phyloP scores from a whole-genome alignment of 2,888 invertebrate genomes.

The Lydus trimaculatus region DNA sequence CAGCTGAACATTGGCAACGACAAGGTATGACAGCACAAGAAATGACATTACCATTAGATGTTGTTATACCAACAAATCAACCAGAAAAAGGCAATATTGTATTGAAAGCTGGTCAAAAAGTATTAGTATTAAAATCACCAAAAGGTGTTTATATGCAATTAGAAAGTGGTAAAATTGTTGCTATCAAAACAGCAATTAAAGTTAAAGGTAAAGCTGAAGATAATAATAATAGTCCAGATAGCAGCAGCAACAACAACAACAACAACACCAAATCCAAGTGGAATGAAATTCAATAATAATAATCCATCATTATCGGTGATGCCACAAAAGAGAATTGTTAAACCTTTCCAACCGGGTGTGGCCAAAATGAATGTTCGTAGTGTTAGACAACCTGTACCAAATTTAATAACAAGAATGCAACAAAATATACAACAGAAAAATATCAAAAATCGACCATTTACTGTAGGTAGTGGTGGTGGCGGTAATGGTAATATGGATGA shows the following conservation, averaged over 20 bases:
- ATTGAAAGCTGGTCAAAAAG: constrained; percentile 91
- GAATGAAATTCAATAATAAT: constrained; percentile 55
- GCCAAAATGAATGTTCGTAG: constrained; percentile 56
- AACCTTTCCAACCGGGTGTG: constrained; percentile 49
- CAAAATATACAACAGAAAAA: constrained; percentile 15
- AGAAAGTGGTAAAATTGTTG: constrained; percentile 93
- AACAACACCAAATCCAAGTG: constrained; percentile 62
- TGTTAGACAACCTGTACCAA: constrained; percentile 55
- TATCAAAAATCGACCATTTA: not conserved
- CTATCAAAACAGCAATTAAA: constrained; percentile 83
- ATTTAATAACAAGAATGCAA: constrained; percentile 54
- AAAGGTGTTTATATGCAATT: constrained; percentile 97
- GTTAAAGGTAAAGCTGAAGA: constrained; percentile 65
- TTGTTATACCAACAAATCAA: constrained; percentile 91
- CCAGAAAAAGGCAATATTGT: constrained; percentile 90
- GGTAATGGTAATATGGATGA: constrained; percentile 2
- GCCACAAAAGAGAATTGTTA: constrained; percentile 58
- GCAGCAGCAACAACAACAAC: constrained; percentile 62
- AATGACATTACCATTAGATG: constrained; percentile 89
- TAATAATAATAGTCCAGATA: constrained; percentile 53
- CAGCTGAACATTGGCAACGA: constrained; percentile 88
- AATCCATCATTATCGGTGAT: constrained; percentile 69
- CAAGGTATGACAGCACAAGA: constrained; percentile 96
- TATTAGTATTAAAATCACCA: constrained; percentile 92
- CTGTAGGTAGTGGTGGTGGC: not conserved